Evolutionary conservation across 2,888 invertebrate species (phyloP), one percentile per base, ranked within the genome.

Genomic region (Sabatieria punctata): DNA sequence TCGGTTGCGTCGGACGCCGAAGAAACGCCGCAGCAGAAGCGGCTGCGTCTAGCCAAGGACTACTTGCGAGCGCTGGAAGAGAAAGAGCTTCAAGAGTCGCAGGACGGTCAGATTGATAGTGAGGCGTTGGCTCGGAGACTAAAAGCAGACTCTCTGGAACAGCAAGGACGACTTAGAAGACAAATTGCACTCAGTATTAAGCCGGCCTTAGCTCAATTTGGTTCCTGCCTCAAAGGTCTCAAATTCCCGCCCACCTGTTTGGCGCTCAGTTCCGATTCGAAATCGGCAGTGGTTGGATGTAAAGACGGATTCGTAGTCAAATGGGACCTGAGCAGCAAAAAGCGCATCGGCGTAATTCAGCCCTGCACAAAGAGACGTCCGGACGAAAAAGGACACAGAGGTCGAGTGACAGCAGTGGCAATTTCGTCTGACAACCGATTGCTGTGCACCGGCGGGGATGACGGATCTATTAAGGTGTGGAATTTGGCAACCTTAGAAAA

Each of bases 271-370:
- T 71, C 72, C 48, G 81, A 88, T 67, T 77, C 78, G 41, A 73
- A 75, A 56, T 76, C 71, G 57, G 71, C 82, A 1, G 89, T 77
- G 67, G 78, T 81, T 24, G 88, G 83, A 1, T 84, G 85, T 47
- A 91, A 91, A 72, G 85, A 88, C 66, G 80, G 84, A 41, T 74
- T 76, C 41, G 74, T 93, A 45, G 77, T 88, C 18, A 89, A 89
- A 73, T 93, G 86, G 69, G 55, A 62, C 52, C 46, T 65, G 2
- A 53, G 55, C 33, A 59, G 58, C 2, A 58, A 62, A 27, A 65
- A 59, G 49, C 66, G 60, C 49, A 46, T 68, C 4, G 54, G 63
- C 36, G 55, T 56, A 2, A 61, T 69, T 19, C 23, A 35, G 19
- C n/a, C n/a, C n/a, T n/a, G n/a, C n/a, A n/a, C n/a, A n/a, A n/a